Evolutionary conservation across 2,113 vertebrate species (phyloP).

Genomic region (Petrocephalus zakoni): DNA sequence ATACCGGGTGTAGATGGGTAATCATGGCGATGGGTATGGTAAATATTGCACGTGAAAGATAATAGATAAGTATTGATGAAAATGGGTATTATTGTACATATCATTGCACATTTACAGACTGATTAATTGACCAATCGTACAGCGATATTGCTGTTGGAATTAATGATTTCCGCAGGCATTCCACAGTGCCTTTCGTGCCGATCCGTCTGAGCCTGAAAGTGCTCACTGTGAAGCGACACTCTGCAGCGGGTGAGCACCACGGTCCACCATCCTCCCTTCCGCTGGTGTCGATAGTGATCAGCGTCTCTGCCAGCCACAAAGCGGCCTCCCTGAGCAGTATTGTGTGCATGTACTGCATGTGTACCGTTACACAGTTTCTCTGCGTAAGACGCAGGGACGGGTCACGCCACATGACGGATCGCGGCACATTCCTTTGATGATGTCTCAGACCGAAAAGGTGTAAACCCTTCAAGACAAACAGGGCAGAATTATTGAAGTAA

Average conservation of each 20-base stretch:
- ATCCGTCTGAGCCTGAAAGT: not conserved
- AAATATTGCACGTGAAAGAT: not conserved
- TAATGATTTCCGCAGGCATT: not conserved
- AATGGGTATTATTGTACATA: not conserved
- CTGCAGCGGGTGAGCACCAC: not conserved
- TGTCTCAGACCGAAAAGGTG: slow-evolving; percentile 22
- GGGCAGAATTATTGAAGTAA: slow-evolving; percentile 41
- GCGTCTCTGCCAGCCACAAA: not conserved
- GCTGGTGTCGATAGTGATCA: not conserved
- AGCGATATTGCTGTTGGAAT: not conserved
- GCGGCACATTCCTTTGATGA: slow-evolving; percentile 23
- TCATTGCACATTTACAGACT: not conserved
- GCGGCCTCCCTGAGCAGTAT: not conserved
- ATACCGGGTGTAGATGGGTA: not conserved
- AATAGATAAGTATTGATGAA: not conserved
- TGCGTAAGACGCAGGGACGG: not conserved
- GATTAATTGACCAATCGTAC: not conserved
- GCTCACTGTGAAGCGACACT: not conserved
- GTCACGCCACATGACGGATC: not conserved
- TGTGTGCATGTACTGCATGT: not conserved
- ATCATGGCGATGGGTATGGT: not conserved
- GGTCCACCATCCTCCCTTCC: not conserved
- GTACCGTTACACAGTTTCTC: not conserved
- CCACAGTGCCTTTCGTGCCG: not conserved
- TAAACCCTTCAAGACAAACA: slow-evolving; percentile 42